Evolutionary conservation across 2,888 invertebrate genomes (phyloP), one percentile per base, ranked within the genome.

Genomic region (Eutolmus rufibarbis): DNA sequence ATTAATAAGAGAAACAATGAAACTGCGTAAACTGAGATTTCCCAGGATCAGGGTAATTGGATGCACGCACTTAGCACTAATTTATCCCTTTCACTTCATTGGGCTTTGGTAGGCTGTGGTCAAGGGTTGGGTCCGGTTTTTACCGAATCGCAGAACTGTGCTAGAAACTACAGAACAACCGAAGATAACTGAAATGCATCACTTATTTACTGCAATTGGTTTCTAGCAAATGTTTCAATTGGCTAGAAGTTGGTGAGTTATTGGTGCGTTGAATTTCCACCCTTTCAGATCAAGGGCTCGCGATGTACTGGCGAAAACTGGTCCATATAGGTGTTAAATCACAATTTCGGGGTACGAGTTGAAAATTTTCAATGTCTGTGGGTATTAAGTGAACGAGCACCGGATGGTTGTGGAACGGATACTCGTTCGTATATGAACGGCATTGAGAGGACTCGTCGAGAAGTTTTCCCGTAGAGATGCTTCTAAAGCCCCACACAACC

Each of bases 241-340:
- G 76, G 56, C 66, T 66, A 87, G 23, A 66, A 79, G 79, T 40
- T 87, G 14, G 57, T 87, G 37, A 74, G 43, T 43, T 66, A 79
- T 79, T 87, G 66, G 87, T 89, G 74, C 89, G 76, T 88, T 66
- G 85, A 87, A 89, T 89, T 89, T 91, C 90, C 92, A 92, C 92
- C 92, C 92, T 92, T 91, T 92, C 91, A 91, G 91, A 91, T 91
- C 92, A 91, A 92, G 92, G 92, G 92, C 91, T 92, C 92, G 92
- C 92, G 92, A 91, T 91, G 90, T 90, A 92, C 92, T 92, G 92
- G 91, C 91, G 91, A 90, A 91, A 89, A 88, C 89, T 89, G 89
- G 89, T 89, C 89, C 90, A 89, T 89, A 89, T 89, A 89, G 88
- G 89, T 90, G 89, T 89, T 90, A 89, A 90, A 90, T 90, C 89